Conservation (phyloP, 1,140 invertebrate species). For the Gonioctena quinquepunctata region DNA sequence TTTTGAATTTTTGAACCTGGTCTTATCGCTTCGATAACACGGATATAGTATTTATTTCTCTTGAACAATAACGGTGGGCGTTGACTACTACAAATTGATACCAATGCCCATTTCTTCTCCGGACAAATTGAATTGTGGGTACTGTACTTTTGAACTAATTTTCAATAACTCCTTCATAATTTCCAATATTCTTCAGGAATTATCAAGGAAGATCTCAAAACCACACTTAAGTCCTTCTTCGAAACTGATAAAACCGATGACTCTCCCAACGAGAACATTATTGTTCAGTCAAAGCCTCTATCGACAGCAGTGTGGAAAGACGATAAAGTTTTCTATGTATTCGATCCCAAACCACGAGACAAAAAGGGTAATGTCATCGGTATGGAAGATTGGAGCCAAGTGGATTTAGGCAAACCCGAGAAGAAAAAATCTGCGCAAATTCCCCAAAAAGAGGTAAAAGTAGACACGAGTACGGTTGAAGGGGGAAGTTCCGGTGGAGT, state of each 20-base stretch:
- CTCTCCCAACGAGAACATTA: constrained; percentile 29
- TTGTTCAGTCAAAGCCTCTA: constrained; percentile 39
- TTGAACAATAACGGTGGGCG: too few species aligned
- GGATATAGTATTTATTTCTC: too few species aligned
- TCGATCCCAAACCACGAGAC: constrained; percentile 50
- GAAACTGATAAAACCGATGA: constrained; percentile 27
- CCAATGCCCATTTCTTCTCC: too few species aligned
- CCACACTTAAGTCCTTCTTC: constrained; percentile 22
- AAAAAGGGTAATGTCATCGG: constrained; percentile 37
- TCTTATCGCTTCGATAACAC: too few species aligned
- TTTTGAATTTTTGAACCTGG: too few species aligned
- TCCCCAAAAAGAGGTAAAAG: constrained; percentile 6
- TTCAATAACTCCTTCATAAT: constrained; percentile 4
- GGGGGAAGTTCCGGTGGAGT: background rate
- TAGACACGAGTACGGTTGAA: background rate
- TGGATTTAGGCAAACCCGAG: constrained; percentile 6
- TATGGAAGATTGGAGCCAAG: constrained; percentile 26
- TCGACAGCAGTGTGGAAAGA: constrained; percentile 47
- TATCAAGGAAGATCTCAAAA: constrained; percentile 33
- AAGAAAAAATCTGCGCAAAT: constrained; percentile 12
- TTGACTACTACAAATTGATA: too few species aligned
- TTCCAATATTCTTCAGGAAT: constrained; percentile 28
- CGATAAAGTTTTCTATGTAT: constrained; percentile 43
- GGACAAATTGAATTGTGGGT: too few species aligned
- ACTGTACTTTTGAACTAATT: background rate